Conservation (phyloP, 2,113 vertebrate species). For the Podarcis cretensis region DNA sequence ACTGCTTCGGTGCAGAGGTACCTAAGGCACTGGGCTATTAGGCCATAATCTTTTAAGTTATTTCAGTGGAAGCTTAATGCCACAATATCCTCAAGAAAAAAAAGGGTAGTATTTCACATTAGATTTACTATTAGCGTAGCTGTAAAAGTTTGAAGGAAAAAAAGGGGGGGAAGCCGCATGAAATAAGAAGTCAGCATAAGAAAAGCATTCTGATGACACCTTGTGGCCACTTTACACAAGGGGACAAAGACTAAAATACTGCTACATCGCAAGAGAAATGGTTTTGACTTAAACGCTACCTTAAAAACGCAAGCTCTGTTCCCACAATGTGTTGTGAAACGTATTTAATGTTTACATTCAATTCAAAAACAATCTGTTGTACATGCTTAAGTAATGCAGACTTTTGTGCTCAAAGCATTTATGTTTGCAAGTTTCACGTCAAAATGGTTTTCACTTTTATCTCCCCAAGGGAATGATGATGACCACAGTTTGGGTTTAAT, state of each 20-base stretch:
- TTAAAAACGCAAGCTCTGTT: constrained; percentile 2
- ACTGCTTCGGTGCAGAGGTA: neutral
- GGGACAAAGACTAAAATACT: constrained; percentile 8
- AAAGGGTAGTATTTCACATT: neutral
- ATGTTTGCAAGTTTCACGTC: neutral
- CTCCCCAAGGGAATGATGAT: fast-evolving
- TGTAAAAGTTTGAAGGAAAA: constrained; percentile 55
- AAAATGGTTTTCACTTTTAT: constrained; percentile 16
- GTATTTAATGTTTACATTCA: neutral
- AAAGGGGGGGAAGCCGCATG: constrained; percentile 24
- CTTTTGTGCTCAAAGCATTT: neutral
- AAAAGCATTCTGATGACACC: constrained; percentile 83
- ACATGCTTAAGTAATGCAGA: neutral
- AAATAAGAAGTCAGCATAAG: constrained; percentile 57
- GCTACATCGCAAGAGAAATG: neutral
- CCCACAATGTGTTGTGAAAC: neutral
- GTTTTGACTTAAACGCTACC: neutral
- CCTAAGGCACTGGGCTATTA: neutral
- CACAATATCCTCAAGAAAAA: neutral
- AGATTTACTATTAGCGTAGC: neutral
- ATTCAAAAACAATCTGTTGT: neutral
- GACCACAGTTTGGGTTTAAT: neutral
- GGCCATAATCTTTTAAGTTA: neutral
- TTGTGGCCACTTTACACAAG: constrained; percentile 76
- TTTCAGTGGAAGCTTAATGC: neutral